Evolutionary conservation across 2,888 invertebrate species (phyloP), one percentile per base, ranked within the genome.

Genomic region (Amphiduros pacificus): DNA sequence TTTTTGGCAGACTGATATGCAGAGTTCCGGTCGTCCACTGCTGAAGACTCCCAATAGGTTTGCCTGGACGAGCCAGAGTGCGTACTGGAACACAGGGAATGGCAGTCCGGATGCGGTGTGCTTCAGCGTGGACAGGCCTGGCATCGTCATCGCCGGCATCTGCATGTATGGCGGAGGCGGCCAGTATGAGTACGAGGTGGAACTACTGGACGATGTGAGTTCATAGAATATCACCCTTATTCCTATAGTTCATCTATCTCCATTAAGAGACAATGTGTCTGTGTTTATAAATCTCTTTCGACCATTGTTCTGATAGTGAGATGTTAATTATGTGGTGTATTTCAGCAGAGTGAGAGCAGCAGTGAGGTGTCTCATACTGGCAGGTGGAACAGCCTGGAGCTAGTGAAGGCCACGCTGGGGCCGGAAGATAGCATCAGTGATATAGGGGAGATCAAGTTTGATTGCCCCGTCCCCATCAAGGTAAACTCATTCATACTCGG

Each of bases 71-170:
- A 95, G 94, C 80, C 89, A 91, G 70, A 90, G 91, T 54, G 88
- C 94, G 50, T 91, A 92, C 0, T 98, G 98, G 98, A 96, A 97
- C 81, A 94, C 96, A 0, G 94, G 96, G 2, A 94, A 94, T 80
- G 96, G 96, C 31, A 94, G 94, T 11, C 94, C 96, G 0, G 98
- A 99, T 84, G 96, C 96, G 0, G 91, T 99, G 74, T 93, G 93
- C 75, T 94, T 97, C 77, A 90, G 91, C 36, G 95, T 97, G 11
- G 96, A 98, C 84, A 87, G 91, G 24, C 87, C 91, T 0, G 96
- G 96, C 1, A 89, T 97, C 52, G 89, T 91, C 27, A 87, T 98
- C 44, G 91, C 91, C 29, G 98, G 97, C 0, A 91, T 91, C 2
- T 91, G 91, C 73, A 89, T 96, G 31, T 98, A 93, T 80, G 92